Evolutionary conservation across 2,888 invertebrate genomes (phyloP).

Genomic region (Apoda limacodes): DNA sequence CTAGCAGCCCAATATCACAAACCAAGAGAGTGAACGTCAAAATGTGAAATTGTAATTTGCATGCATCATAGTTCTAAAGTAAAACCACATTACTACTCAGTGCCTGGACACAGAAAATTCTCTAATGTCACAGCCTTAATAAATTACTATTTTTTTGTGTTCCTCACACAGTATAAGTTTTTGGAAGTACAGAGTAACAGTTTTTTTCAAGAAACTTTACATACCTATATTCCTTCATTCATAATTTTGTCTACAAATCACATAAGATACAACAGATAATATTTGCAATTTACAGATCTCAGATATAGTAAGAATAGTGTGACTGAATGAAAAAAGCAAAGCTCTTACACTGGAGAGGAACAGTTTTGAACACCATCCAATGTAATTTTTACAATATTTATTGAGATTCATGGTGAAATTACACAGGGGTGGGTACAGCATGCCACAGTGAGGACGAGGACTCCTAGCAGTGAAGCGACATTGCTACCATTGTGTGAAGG

Average conservation of each 20-base stretch:
- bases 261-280: no score
- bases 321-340: no score
- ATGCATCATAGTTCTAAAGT: slow-evolving; percentile 35
- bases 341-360: slow-evolving; percentile 30
- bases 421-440: slow-evolving; percentile 48
- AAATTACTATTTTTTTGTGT: slow-evolving; percentile 61
- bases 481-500: slow-evolving; percentile 12
- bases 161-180: slow-evolving; percentile 35
- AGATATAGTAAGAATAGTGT: no score
- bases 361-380: slow-evolving; percentile 57
- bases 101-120: slow-evolving; percentile 19
- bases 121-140: slow-evolving; percentile 37
- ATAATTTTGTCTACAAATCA: no score
- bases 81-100: slow-evolving; percentile 32
- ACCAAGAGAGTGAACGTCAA: no score
- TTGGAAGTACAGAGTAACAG: no score
- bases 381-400: slow-evolving; percentile 49
- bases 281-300: no score
- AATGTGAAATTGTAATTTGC: slow-evolving; percentile 24
- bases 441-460: no score
- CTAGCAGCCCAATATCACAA: no score
- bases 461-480: no score
- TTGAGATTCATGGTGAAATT: slow-evolving; percentile 66
- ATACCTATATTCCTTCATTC: no score
- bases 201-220: no score